These are phyloP conservation scores for Melanostoma scalare DNA, from an alignment of 2,888 invertebrate genomes.

Conservation along the genomic window DNA sequence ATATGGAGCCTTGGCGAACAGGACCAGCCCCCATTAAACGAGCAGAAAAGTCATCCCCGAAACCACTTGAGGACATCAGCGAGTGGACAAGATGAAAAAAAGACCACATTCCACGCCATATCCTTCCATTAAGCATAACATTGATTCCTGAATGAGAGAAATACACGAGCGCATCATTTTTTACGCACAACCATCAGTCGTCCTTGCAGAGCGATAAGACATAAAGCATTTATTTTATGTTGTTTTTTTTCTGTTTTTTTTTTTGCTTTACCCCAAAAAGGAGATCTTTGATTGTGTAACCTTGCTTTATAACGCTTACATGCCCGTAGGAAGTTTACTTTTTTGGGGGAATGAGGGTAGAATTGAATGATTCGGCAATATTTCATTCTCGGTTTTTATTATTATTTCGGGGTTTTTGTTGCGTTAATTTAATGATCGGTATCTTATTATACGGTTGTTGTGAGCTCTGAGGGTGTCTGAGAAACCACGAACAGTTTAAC, in stretches of 20 bases:
- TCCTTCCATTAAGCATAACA: constrained; percentile 70
- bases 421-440: constrained; percentile 71
- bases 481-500: constrained; percentile 25
- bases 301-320: constrained; percentile 12
- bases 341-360: constrained; percentile 8
- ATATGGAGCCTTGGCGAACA: constrained; percentile 15
- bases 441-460: constrained; percentile 59
- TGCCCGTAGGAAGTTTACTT: constrained; percentile 7
- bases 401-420: constrained; percentile 69
- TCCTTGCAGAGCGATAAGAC: constrained; percentile 64
- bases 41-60: constrained; percentile 32
- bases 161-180: constrained; percentile 36
- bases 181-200: constrained; percentile 34
- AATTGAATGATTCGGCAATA: constrained; percentile 72
- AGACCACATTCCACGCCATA: constrained; percentile 71
- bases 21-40: constrained; percentile 51
- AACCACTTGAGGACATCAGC: constrained; percentile 1
- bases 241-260: not conserved
- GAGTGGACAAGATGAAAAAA: constrained; percentile 44
- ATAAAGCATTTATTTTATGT: constrained; percentile 61
- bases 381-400: constrained; percentile 69
- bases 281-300: constrained; percentile 52
- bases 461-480: not conserved
- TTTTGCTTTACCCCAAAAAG: not conserved
- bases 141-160: constrained; percentile 54